These are phyloP conservation scores for Phengaris alcon DNA, from an alignment of 2,888 invertebrate genomes.

Conservation along the genomic window DNA sequence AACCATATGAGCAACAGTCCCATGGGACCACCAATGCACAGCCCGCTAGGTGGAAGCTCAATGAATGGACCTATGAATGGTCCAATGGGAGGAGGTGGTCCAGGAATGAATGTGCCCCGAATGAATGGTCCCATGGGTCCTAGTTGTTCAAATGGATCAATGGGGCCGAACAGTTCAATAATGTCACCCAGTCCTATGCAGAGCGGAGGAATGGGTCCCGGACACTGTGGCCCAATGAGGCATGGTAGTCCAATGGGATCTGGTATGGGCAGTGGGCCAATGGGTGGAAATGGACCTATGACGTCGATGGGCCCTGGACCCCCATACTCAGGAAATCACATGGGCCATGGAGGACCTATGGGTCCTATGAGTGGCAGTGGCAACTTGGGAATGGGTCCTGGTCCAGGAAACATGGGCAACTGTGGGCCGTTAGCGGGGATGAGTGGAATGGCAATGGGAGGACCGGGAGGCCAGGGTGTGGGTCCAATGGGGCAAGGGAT, in stretches of 20 bases:
- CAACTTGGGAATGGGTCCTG: slow-evolving; percentile 72
- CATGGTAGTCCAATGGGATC: slow-evolving; percentile 78
- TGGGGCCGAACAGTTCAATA: slow-evolving; percentile 78
- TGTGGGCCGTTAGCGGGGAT: slow-evolving; percentile 75
- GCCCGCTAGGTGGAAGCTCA: slow-evolving; percentile 80
- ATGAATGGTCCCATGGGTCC: slow-evolving; percentile 80
- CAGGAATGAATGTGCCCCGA: slow-evolving; percentile 76
- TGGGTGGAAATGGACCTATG: slow-evolving; percentile 77
- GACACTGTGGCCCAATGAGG: slow-evolving; percentile 77
- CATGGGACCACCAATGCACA: slow-evolving; percentile 88
- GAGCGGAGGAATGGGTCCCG: slow-evolving; percentile 72
- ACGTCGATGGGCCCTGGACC: slow-evolving; percentile 73
- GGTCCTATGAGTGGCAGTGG: slow-evolving; percentile 69
- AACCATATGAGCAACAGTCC: slow-evolving; percentile 84
- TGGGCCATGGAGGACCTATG: slow-evolving; percentile 76
- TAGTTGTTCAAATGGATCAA: slow-evolving; percentile 78
- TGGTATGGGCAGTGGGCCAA: slow-evolving; percentile 79
- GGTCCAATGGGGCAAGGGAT: slow-evolving; percentile 81
- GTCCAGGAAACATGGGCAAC: slow-evolving; percentile 72
- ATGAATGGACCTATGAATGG: slow-evolving; percentile 80
- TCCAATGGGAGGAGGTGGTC: slow-evolving; percentile 80
- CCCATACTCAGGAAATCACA: slow-evolving; percentile 72
- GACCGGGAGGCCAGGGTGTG: slow-evolving; percentile 74
- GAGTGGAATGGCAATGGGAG: slow-evolving; percentile 77
- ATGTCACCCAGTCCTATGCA: slow-evolving; percentile 77